Evolutionary conservation across 23 tunicate species (phyloP), one percentile per base, ranked within the genome.

Genomic region (Styela plicata): DNA sequence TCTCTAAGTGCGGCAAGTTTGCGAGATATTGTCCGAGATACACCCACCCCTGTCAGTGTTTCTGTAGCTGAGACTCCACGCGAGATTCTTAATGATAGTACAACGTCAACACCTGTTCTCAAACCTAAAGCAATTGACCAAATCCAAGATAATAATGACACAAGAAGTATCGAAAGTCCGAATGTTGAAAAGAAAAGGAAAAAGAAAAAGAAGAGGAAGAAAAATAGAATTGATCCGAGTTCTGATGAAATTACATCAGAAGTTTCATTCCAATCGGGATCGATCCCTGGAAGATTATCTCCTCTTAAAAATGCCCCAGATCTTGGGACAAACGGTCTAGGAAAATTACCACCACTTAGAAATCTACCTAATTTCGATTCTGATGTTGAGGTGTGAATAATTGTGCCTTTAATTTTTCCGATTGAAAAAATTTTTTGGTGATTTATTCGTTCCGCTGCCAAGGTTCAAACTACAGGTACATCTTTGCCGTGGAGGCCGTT

Each of bases 11-110:
- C 77, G 23, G 77, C 77, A 5, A 71, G 77, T 30, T 71, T 71
- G 29, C 32, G 34, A 32, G 68, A 80, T 10, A 33, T 85, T 18
- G 83, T 78, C 20, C 69, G 89, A 10, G 79, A 79, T 33, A 36
- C 69, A 1, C 79, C 89, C 36, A 69, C 85, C 1, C 85, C 78
- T 2, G n/a, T n/a, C n/a, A n/a, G n/a, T n/a, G n/a, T n/a, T n/a
- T 21, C 79, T 27, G 52, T 28, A 19, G 5, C 2, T 26, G 34
- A 71, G 5, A 17, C 7, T 3, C 16, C 36, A 5, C 24, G 29
- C 7, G 32, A 33, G 29, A 3, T 36, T 3, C 34, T 71, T 16
- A 28, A 33, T 13, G 77, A 27, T 3, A 22, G 32, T 21, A 30
- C 32, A 71, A 26, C 23, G 2, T 3, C 24, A 5, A 27, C 24